These are phyloP conservation scores for Yoshiicerus persimilis DNA, from an alignment of 1,140 invertebrate species.

Conservation along the genomic window DNA sequence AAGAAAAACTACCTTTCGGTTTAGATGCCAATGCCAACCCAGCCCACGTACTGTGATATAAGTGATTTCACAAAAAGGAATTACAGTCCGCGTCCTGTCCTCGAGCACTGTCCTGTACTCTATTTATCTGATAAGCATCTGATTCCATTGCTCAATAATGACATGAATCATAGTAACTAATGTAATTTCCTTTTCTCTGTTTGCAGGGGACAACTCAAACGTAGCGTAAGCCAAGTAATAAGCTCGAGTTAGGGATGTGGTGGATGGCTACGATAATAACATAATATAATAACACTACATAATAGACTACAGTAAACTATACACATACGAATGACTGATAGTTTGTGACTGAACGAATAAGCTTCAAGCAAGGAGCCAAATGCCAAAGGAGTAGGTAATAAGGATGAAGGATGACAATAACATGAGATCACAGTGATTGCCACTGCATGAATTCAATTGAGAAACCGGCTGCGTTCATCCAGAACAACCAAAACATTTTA, in stretches of 20 bases:
- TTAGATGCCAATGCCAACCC: too few species aligned
- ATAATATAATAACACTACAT: not conserved
- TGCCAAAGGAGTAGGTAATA: too few species aligned
- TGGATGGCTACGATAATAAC: not conserved
- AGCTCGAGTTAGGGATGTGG: not conserved
- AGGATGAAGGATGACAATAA: not conserved
- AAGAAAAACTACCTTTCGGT: not conserved
- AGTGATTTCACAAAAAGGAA: slow-evolving; percentile 2
- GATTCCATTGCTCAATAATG: slow-evolving; percentile 24
- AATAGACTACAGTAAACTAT: not conserved
- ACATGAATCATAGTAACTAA: slow-evolving; percentile 5
- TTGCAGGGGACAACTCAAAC: not conserved
- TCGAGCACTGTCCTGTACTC: not conserved
- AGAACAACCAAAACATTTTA: not conserved
- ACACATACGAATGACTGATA: not conserved
- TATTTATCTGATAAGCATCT: slow-evolving; percentile 9
- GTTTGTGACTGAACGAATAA: not conserved
- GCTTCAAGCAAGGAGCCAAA: not conserved
- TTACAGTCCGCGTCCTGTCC: not conserved
- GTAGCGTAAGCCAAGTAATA: not conserved
- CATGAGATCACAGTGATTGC: not conserved
- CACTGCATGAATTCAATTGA: not conserved
- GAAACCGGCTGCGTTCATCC: not conserved
- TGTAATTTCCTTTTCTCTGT: slow-evolving; percentile 1
- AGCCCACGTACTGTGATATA: not conserved